phyloP scores from a whole-genome alignment of 2,113 vertebrate species.

The Anhinga rufa region DNA sequence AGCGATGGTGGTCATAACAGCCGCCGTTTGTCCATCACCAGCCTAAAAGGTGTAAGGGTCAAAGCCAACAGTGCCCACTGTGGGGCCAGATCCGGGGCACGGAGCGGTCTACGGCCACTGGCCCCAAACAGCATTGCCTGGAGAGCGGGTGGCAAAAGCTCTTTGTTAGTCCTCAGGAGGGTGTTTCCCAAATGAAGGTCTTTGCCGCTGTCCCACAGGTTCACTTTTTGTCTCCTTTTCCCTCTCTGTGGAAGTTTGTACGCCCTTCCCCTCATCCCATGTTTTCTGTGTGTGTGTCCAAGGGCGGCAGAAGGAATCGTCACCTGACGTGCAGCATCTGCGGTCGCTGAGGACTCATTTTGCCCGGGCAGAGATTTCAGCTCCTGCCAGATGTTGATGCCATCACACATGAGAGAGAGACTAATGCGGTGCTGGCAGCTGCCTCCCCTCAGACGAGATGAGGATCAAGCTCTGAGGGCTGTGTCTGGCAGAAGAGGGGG shows the following conservation, averaged over 20 bases:
- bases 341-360: neutral
- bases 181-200: neutral
- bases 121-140: neutral
- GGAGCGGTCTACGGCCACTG: neutral
- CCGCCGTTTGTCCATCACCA: neutral
- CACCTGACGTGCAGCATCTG: neutral
- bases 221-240: neutral
- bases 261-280: rapidly evolving
- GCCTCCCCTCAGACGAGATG: neutral
- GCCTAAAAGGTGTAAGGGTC: neutral
- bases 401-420: too few species aligned
- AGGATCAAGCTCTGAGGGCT: neutral
- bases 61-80: neutral
- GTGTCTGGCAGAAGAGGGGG: neutral
- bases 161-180: neutral
- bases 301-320: neutral
- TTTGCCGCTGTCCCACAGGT: neutral
- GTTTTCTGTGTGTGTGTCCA: neutral
- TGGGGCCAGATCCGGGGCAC: neutral
- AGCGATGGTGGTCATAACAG: rapidly evolving
- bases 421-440: neutral
- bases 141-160: neutral
- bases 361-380: neutral
- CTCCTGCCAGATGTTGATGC: neutral
- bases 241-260: neutral